phyloP scores from a whole-genome alignment of 2,113 vertebrate species.

The Nibea albiflora region DNA sequence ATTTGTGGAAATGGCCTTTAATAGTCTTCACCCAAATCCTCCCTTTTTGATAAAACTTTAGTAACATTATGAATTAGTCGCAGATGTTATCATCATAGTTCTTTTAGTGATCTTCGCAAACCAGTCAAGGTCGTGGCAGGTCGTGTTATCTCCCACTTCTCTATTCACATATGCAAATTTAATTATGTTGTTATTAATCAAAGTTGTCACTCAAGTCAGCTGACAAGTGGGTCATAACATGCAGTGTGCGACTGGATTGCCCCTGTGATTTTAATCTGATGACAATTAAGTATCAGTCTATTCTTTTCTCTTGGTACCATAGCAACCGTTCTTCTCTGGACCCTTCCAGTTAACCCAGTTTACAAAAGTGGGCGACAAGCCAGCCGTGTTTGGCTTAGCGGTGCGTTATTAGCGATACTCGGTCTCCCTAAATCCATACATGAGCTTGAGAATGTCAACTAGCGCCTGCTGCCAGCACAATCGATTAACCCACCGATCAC shows the following conservation, averaged over 20 bases:
- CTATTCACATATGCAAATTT: constrained; percentile 47
- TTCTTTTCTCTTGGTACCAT: neutral
- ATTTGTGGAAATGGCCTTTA: neutral
- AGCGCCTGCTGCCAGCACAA: neutral
- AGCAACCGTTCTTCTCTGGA: constrained; percentile 13
- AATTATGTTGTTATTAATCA: constrained; percentile 62
- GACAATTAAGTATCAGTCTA: constrained; percentile 27
- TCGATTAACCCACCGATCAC: constrained; percentile 17
- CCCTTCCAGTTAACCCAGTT: constrained; percentile 33
- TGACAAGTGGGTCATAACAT: constrained; percentile 51
- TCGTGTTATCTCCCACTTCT: constrained; percentile 16
- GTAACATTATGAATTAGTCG: neutral
- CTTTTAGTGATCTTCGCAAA: constrained; percentile 8
- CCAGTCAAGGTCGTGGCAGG: constrained; percentile 38
- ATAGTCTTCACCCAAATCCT: neutral
- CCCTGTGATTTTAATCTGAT: constrained; percentile 39
- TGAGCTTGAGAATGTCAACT: constrained; percentile 30
- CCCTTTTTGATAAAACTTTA: neutral
- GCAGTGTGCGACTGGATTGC: neutral
- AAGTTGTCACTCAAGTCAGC: constrained; percentile 54
- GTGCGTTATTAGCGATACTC: neutral
- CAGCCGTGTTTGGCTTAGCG: neutral
- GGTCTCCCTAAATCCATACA: neutral
- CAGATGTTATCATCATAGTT: neutral
- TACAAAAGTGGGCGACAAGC: neutral